Conservation (phyloP, 2,888 invertebrate genomes). For the Protula sp. region DNA sequence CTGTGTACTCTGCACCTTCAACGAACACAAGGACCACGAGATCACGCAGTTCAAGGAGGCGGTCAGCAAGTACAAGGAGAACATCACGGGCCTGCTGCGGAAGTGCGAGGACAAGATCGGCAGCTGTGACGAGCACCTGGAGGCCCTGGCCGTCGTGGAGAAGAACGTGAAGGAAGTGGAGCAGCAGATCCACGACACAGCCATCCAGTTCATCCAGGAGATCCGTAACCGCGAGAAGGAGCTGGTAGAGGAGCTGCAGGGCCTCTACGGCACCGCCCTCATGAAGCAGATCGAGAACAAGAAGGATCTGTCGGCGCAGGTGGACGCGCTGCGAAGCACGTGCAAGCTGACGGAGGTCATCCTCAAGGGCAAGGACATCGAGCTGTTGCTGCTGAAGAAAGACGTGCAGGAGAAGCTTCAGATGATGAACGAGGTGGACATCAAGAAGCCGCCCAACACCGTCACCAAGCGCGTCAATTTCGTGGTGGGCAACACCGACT, state of each 20-base stretch:
- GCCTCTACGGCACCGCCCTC: slow-evolving; percentile 47
- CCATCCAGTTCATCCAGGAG: slow-evolving; percentile 49
- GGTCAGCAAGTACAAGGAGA: slow-evolving; percentile 50
- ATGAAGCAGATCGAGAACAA: slow-evolving; percentile 48
- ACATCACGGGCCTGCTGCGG: slow-evolving; percentile 42
- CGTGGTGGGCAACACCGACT: slow-evolving; percentile 42
- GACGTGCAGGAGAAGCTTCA: slow-evolving; percentile 53
- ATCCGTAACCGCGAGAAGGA: slow-evolving; percentile 49
- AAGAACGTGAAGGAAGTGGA: slow-evolving; percentile 47
- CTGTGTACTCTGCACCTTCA: slow-evolving; percentile 54
- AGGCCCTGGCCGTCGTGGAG: slow-evolving; percentile 42
- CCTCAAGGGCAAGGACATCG: slow-evolving; percentile 54
- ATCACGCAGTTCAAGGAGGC: slow-evolving; percentile 38
- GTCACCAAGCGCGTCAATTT: slow-evolving; percentile 42
- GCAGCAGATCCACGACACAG: slow-evolving; percentile 48
- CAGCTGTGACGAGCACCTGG: slow-evolving; percentile 43
- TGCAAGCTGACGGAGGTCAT: slow-evolving; percentile 53
- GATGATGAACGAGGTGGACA: slow-evolving; percentile 39
- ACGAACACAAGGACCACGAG: slow-evolving; percentile 39
- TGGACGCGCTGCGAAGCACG: slow-evolving; percentile 52
- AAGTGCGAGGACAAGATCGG: slow-evolving; percentile 46
- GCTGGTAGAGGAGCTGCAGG: slow-evolving; percentile 50
- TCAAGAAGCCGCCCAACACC: slow-evolving; percentile 42
- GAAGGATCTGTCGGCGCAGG: slow-evolving; percentile 17
- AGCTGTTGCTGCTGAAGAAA: slow-evolving; percentile 52